Conservation (phyloP, 2,797 vertebrate genomes). For the Enteromius treurensis region DNA sequence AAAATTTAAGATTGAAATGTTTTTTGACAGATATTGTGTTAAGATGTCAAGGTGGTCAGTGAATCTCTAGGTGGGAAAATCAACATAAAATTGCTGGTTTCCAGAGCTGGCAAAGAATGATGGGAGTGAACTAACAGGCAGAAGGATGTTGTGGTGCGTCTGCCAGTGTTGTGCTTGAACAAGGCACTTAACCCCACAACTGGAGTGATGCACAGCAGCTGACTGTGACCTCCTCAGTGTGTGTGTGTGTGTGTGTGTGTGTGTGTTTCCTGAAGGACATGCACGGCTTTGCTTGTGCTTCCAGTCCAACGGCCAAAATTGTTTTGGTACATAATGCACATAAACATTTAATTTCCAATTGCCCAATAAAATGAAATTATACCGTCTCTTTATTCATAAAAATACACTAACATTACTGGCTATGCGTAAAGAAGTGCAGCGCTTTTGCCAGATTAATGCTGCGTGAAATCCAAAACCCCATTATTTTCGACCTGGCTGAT, state of each 20-base stretch:
- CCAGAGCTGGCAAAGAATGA: neutral
- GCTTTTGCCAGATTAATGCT: constrained; percentile 7
- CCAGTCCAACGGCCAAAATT: neutral
- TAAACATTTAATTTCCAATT: constrained; percentile 6
- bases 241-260: neutral
- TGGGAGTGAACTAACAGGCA: neutral
- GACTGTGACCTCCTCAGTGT: constrained; percentile 5
- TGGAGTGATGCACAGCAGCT: constrained; percentile 8
- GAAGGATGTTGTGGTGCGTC: constrained; percentile 8
- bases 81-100: constrained; percentile 34
- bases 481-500: constrained; percentile 38
- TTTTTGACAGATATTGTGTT: neutral
- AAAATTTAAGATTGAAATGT: neutral
- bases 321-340: constrained; percentile 4
- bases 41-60: neutral
- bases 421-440: neutral
- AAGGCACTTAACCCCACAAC: constrained; percentile 19
- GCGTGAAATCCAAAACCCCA: constrained; percentile 22
- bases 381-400: neutral
- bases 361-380: neutral
- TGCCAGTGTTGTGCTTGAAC: constrained; percentile 32
- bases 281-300: constrained; percentile 8
- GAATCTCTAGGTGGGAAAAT: neutral
- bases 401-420: neutral
- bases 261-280: constrained; percentile 9